These are phyloP conservation scores for Stenoptilia bipunctidactyla DNA, from an alignment of 2,888 invertebrate species.

Conservation along the genomic window DNA sequence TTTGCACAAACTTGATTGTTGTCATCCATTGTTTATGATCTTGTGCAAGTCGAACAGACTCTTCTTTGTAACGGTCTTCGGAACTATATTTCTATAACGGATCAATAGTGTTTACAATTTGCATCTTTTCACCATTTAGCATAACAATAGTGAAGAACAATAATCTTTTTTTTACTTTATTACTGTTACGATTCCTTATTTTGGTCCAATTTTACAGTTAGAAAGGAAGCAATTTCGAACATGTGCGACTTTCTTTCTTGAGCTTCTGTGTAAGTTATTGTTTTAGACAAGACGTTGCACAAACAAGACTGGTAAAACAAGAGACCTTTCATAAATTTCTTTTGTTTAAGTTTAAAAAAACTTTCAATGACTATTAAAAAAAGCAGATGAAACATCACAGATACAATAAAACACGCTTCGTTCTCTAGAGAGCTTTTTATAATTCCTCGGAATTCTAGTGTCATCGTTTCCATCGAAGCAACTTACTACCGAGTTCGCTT, in stretches of 20 bases:
- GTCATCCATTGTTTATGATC: conserved; percentile 23
- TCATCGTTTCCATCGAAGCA: conserved; percentile 24
- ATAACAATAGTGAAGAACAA: conserved; percentile 34
- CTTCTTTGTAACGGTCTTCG: conserved; percentile 50
- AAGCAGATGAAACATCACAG: conserved; percentile 6
- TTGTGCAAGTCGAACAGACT: conserved; percentile 28
- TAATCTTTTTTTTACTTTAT: too few relatives aligned
- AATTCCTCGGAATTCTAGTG: too few relatives aligned
- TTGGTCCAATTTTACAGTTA: not conserved
- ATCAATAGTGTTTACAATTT: conserved; percentile 28
- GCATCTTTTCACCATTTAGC: conserved; percentile 48
- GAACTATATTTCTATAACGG: conserved; percentile 50
- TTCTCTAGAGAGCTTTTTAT: too few relatives aligned
- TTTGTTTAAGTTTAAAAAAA: too few relatives aligned
- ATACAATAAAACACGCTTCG: too few relatives aligned
- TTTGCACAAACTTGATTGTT: conserved; percentile 44
- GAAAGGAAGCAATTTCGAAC: not conserved
- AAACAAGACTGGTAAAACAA: too few relatives aligned
- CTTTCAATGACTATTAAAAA: conserved; percentile 5
- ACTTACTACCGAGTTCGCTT: conserved; percentile 41
- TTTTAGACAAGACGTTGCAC: too few relatives aligned
- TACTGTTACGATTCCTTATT: too few relatives aligned
- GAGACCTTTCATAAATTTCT: too few relatives aligned
- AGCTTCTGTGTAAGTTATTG: too few relatives aligned
- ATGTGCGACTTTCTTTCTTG: not conserved